These are phyloP conservation scores for Drosophila helvetica DNA, from an alignment of 2,888 invertebrate genomes.

Conservation along the genomic window DNA sequence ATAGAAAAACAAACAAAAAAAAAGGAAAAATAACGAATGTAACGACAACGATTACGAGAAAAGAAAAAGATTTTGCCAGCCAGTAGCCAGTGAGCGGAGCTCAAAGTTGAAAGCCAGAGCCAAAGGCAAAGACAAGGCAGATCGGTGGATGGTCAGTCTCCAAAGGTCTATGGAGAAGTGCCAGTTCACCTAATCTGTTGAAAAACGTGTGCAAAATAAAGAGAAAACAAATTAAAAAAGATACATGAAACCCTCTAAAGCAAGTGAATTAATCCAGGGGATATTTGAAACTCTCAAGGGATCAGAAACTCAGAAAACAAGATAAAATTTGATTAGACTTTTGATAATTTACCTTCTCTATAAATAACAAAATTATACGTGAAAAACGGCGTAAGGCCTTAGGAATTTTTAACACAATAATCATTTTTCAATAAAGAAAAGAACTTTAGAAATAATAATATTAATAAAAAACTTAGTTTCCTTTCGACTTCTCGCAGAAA, in stretches of 20 bases:
- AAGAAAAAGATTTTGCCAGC: slow-evolving; percentile 36
- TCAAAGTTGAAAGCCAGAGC: slow-evolving; percentile 31
- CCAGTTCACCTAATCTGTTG: neutral
- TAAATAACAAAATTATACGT: neutral
- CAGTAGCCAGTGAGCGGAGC: slow-evolving; percentile 58
- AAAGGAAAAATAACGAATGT: slow-evolving; percentile 36
- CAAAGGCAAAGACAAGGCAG: slow-evolving; percentile 1
- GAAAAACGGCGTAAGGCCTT: neutral
- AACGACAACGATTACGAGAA: slow-evolving; percentile 48
- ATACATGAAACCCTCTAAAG: neutral
- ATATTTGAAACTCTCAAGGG: neutral
- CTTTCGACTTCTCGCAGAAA: neutral
- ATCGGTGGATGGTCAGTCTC: slow-evolving; percentile 18
- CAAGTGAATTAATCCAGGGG: neutral
- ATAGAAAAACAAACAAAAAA: slow-evolving; percentile 23
- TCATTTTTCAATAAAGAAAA: neutral
- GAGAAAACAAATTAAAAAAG: neutral
- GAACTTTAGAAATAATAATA: too few relatives aligned
- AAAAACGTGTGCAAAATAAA: slow-evolving; percentile 14
- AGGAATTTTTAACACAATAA: too few relatives aligned
- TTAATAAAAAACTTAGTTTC: neutral
- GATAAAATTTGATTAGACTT: too few relatives aligned
- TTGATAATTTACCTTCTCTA: too few relatives aligned
- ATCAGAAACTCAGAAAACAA: neutral
- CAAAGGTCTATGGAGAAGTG: slow-evolving; percentile 6